A percentile compares a stretch with the other conserved stretches of the same genome.
Conservation (phyloP, 2,797 vertebrate species). For the Rhynchotus rufescens region DNA sequence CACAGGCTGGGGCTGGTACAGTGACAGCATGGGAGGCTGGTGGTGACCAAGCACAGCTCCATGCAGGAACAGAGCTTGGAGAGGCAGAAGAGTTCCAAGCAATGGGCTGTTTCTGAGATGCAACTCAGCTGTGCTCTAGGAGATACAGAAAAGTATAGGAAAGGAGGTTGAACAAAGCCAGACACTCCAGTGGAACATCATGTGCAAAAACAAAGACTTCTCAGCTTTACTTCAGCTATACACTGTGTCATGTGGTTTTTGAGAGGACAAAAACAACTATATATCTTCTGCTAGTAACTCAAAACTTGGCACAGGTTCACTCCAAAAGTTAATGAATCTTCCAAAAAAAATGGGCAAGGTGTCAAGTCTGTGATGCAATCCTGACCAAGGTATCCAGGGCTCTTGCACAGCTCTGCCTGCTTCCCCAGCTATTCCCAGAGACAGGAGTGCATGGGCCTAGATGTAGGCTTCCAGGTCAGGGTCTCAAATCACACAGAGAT, state of each 20-base stretch:
- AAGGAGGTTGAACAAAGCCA: not conserved
- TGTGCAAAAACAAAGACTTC: not conserved
- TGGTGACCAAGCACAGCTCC: not conserved
- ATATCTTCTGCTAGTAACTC: not conserved
- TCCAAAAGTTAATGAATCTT: conserved; percentile 13
- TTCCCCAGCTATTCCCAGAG: not conserved
- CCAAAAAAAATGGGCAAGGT: not conserved
- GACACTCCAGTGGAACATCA: not conserved
- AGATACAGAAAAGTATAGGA: not conserved
- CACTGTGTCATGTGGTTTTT: not conserved
- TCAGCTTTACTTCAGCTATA: not conserved
- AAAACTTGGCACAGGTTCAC: not conserved
- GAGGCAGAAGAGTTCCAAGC: not conserved
- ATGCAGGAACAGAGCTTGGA: not conserved
- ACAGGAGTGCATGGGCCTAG: not conserved
- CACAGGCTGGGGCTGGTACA: too few species aligned
- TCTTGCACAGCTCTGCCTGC: not conserved
- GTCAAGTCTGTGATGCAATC: not conserved
- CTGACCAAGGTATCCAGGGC: not conserved
- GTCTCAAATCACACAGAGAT: accelerated
- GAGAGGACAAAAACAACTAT: not conserved
- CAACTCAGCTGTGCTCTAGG: not conserved
- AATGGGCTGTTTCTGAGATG: not conserved
- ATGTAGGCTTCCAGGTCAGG: accelerated
- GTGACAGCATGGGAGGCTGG: too few species aligned